A percentile compares a stretch with the other conserved stretches of the same genome.
These are phyloP conservation scores for Steinernema scapterisci DNA, from an alignment of 2,888 invertebrate species.

Conservation along the genomic window DNA sequence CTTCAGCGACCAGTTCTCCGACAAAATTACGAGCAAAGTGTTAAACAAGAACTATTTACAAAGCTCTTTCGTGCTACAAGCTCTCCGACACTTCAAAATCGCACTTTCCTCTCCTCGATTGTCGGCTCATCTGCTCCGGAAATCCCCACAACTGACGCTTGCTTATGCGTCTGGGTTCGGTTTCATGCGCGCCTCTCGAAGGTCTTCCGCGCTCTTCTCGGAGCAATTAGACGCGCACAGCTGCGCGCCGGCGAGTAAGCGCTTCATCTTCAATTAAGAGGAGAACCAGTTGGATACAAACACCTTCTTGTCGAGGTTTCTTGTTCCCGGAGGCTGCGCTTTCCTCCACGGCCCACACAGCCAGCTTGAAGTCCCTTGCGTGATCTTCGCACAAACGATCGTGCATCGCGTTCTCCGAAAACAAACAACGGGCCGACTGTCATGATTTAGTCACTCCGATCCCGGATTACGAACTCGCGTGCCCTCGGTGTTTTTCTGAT, in stretches of 20 bases:
- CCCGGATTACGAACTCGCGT: not conserved
- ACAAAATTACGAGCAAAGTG: too few species aligned
- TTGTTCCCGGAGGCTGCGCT: conserved; percentile 2
- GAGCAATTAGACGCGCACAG: conserved; percentile 2
- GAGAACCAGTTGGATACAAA: not conserved
- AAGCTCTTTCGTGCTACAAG: too few species aligned
- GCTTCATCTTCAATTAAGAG: not conserved
- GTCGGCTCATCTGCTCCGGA: not conserved
- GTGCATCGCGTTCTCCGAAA: not conserved
- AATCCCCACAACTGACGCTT: not conserved
- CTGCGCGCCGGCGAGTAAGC: conserved; percentile 15
- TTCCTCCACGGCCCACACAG: not conserved
- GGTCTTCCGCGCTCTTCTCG: not conserved
- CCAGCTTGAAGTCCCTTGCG: not conserved
- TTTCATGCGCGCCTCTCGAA: conserved; percentile 7
- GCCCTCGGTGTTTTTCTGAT: not conserved
- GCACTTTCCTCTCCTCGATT: too few species aligned
- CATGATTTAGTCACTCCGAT: not conserved
- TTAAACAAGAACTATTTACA: too few species aligned
- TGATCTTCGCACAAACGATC: conserved; percentile 13
- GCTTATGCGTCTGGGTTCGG: not conserved
- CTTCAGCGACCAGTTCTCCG: too few species aligned
- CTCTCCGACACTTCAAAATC: too few species aligned
- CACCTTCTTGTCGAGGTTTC: conserved; percentile 10
- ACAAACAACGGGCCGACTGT: conserved; percentile 12